A percentile compares a stretch with the other conserved stretches of the same genome.
These are phyloP conservation scores for Paracanthobrama guichenoti DNA, from an alignment of 2,113 vertebrate genomes.

Conservation along the genomic window DNA sequence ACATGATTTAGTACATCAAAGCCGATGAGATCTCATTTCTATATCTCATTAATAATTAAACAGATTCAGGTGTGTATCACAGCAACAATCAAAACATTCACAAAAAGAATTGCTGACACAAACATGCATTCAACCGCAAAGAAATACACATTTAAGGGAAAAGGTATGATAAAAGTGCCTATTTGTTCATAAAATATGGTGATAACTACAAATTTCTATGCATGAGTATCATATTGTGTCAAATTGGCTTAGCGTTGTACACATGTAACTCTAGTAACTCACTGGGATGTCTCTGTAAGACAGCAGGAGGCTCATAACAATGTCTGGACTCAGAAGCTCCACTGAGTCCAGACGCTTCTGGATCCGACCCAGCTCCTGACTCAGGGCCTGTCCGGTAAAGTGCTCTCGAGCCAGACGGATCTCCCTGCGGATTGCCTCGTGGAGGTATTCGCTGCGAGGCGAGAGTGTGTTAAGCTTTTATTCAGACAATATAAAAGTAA, in stretches of 20 bases:
- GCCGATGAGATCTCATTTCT: not conserved
- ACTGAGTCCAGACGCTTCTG: slow-evolving; percentile 87
- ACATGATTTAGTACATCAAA: not conserved
- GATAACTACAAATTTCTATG: not conserved
- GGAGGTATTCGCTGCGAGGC: slow-evolving; percentile 82
- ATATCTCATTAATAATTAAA: slow-evolving; percentile 19
- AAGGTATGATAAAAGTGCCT: not conserved
- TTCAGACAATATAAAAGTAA: not conserved
- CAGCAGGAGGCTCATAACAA: slow-evolving; percentile 87
- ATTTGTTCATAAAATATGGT: not conserved
- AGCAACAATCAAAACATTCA: slow-evolving; percentile 19
- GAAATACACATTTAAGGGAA: not conserved
- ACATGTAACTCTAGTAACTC: slow-evolving; percentile 31
- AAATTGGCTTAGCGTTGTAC: not conserved
- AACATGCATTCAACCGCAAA: not conserved
- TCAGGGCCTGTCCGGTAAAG: slow-evolving; percentile 80
- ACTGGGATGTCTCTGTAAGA: slow-evolving; percentile 90
- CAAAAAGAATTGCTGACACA: not conserved
- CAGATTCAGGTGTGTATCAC: not conserved
- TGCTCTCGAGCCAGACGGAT: slow-evolving; percentile 84
- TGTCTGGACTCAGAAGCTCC: slow-evolving; percentile 88
- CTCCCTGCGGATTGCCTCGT: slow-evolving; percentile 83
- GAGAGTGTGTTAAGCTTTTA: not conserved
- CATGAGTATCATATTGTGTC: not conserved
- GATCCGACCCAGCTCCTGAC: slow-evolving; percentile 80